phyloP scores from a whole-genome alignment of 37 sponge, comb jelly and placozoan genomes.

The Crambe crambe region DNA sequence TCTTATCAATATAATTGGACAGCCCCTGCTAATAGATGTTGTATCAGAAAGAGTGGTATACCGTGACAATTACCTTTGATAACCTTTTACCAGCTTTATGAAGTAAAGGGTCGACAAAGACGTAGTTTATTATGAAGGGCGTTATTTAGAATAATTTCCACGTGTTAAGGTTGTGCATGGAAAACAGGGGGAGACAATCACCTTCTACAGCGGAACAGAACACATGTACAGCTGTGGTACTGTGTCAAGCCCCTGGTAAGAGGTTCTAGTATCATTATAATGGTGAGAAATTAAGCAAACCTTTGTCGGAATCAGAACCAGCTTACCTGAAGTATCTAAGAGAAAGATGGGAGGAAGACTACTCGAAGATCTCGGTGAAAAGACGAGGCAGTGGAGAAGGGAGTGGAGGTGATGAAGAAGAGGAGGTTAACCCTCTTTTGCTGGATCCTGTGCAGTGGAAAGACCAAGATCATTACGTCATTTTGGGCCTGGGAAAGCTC shows the following conservation, averaged over 20 bases:
- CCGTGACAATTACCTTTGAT: too few relatives aligned
- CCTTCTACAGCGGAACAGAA: background rate
- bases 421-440: conserved; percentile 31
- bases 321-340: background rate
- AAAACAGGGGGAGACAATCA: too few relatives aligned
- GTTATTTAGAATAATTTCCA: background rate
- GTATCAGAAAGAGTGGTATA: conserved; percentile 25
- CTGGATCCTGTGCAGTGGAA: conserved; percentile 80
- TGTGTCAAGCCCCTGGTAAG: background rate
- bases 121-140: too few relatives aligned
- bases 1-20: conserved; percentile 50
- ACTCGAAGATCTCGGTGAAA: background rate
- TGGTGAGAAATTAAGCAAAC: too few relatives aligned
- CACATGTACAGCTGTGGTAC: background rate
- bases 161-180: too few relatives aligned
- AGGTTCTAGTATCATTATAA: too few relatives aligned
- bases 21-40: conserved; percentile 28
- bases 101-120: too few relatives aligned
- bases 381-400: background rate
- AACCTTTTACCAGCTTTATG: too few relatives aligned
- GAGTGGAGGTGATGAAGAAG: conserved; percentile 21
- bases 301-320: background rate
- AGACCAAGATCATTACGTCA: conserved; percentile 95
- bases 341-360: background rate
- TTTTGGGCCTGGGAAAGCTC: conserved; percentile 81